phyloP scores from a whole-genome alignment of 92 coral and sea anemone genomes.

The Meandrina meandrites region DNA sequence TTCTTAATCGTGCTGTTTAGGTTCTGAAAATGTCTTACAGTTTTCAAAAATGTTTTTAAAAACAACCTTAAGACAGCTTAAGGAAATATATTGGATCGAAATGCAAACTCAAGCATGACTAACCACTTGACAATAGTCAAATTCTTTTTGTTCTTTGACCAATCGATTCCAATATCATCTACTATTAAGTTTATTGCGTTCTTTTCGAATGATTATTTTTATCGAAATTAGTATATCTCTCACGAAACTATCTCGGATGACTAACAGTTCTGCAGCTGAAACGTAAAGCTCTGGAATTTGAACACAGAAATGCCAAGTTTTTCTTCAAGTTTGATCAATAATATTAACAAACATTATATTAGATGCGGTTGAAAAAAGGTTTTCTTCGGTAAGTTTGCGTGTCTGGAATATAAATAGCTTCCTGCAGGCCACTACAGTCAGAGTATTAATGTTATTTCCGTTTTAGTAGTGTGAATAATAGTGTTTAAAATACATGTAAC shows the following conservation, averaged over 20 bases:
- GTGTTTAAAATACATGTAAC: slow-evolving; percentile 9
- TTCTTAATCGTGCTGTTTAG: neutral
- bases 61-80: slow-evolving; percentile 1
- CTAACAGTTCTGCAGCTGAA: neutral
- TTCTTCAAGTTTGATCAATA: neutral
- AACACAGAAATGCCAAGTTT: neutral
- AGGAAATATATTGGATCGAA: slow-evolving; percentile 28
- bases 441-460: slow-evolving; percentile 4
- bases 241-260: slow-evolving; percentile 22
- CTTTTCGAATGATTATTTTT: slow-evolving; percentile 7
- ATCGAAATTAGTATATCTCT: neutral
- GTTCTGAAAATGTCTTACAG: neutral
- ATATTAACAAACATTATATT: slow-evolving; percentile 22
- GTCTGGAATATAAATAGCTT: slow-evolving; percentile 20
- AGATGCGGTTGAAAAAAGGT: neutral
- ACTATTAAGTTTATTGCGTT: slow-evolving; percentile 45
- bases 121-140: slow-evolving; percentile 12
- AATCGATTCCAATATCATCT: slow-evolving; percentile 29
- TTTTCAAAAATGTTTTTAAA: slow-evolving; percentile 1
- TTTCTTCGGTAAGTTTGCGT: slow-evolving; percentile 23
- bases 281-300: neutral
- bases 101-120: neutral
- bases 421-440: slow-evolving; percentile 10
- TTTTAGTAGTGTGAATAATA: slow-evolving; percentile 6
- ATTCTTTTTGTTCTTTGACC: slow-evolving; percentile 2